Conservation (phyloP, 1,140 invertebrate species). For the Heliconius himera region DNA sequence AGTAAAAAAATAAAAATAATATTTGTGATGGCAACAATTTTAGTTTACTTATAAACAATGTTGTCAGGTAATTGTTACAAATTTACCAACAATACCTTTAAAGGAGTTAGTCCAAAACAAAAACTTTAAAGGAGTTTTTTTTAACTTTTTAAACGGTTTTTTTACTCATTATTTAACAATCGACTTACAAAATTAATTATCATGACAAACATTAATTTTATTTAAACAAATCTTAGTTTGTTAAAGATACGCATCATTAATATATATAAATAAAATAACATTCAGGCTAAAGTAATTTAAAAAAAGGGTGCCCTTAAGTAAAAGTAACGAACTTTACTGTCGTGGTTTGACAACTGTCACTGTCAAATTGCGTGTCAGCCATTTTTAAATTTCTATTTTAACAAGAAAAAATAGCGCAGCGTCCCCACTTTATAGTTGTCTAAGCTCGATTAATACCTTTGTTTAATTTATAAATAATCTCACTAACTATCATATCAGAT, state of each 20-base stretch:
- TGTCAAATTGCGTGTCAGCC: constrained; percentile 41
- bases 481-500: constrained; percentile 16
- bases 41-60: too few relatives aligned
- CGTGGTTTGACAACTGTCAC: constrained; percentile 44
- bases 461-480: constrained; percentile 24
- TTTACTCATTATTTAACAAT: background rate
- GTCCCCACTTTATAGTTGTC: constrained; percentile 25
- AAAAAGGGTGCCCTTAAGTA: background rate
- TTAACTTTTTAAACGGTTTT: too few relatives aligned
- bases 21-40: background rate
- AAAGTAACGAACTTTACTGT: constrained; percentile 34
- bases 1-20: background rate
- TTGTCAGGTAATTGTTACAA: too few relatives aligned
- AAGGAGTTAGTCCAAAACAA: too few relatives aligned
- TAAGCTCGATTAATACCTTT: constrained; percentile 30
- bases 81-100: too few relatives aligned
- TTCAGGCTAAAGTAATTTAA: constrained; percentile 3
- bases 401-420: constrained; percentile 46
- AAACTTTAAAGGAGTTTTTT: too few relatives aligned
- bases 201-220: too few relatives aligned
- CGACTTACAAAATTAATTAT: background rate
- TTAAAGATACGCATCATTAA: too few relatives aligned
- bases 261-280: background rate
- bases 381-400: constrained; percentile 43
- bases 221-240: too few relatives aligned